Evolutionary conservation across 2,113 vertebrate genomes (phyloP), one percentile per base, ranked within the genome.

Genomic region (Grammomys dolichurus): DNA sequence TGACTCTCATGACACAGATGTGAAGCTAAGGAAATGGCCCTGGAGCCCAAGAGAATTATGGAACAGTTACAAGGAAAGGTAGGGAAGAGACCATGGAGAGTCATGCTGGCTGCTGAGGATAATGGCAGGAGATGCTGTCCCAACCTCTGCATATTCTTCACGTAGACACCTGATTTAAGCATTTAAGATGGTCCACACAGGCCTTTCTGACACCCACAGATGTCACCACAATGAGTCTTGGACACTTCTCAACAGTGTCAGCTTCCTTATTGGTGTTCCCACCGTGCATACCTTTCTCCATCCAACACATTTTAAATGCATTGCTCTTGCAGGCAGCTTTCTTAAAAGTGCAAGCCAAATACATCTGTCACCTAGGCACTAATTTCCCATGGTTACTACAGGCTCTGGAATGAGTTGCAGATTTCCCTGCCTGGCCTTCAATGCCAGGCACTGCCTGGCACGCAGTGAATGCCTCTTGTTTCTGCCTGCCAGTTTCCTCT

Each of bases 381-480:
- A 13, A 46, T 51, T 87, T 77, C 85, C 31, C 54, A 40, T 89
- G 87, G 69, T 40, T 88, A 51, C 87, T 9, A 51, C 40, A 33
- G 31, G 67, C 76, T 77, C n/a, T 80, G 81, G 87, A 76, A 81
- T 81, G n/a, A 91, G 75, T 63, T 76, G 85, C 36, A 75, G 22
- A 76, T 58, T 86, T n/a, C 13, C 75, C 40, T 91, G 60, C 77
- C 17, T 77, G 63, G 67, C 13, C 17, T 77, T 96, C 87, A 60
- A 24, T 86, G 22, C 67, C 54, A 86, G 81, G 46, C 60, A 33
- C 81, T 85, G 65, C 24, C 1, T 54, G 82, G 40, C 63, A 77
- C 54, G 0, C 4, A 65, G 81, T 48, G 54, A 91, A 40, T 65
- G n/a, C 87, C 72, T 48, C 65, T 58, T 31, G 24, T 43, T 67